Evolutionary conservation across 2,797 vertebrate genomes (phyloP), one percentile per base, ranked within the genome.

Genomic region (Dicrostonyx torquatus): DNA sequence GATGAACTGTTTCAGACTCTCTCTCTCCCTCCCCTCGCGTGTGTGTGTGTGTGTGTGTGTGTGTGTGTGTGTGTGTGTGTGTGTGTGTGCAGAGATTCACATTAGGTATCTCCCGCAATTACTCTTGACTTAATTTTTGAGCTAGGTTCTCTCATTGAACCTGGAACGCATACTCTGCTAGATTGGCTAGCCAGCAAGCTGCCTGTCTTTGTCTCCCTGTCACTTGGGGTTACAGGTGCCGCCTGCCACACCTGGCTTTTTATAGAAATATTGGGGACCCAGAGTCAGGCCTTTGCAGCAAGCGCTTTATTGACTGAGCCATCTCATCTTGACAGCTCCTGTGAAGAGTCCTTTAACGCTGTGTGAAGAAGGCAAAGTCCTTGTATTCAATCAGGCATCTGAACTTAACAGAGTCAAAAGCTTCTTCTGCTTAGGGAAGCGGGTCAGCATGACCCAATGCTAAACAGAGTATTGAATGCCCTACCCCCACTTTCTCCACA

Each of bases 391-490:
- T 45, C 37, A 62, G 70, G 62, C 75, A 15, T 22, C 10, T 89
- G 48, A 91, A 60, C 29, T 48, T 43, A 45, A 34, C 40, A 48
- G 64, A 85, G 45, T 34, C 77, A 68, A 86, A 55, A 17, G 7
- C n/a, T 87, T 70, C 73, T 48, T 76, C 24, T 60, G 22, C 64
- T 43, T 29, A 4, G 55, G 73, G 87, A 73, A 72, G 79, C 6
- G 37, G 26, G 31, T 13, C 2, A 20, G 58, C 31, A 18, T 0
- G 3, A 10, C 45, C 53, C 0, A 4, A 29, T 58, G 66, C 34
- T 2, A 10, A 13, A 68, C 31, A 45, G 9, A 45, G 9, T 34
- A 62, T 37, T 77, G 43, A 2, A 43, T 0, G 10, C 70, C 55
- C 58, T 6, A 8, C 53, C 18, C 37, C 37, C 37, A 20, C 11